A percentile compares a stretch with the other conserved stretches of the same genome.
These are phyloP conservation scores for Ceriagrion tenellum DNA, from an alignment of 2,888 invertebrate genomes.

Conservation along the genomic window DNA sequence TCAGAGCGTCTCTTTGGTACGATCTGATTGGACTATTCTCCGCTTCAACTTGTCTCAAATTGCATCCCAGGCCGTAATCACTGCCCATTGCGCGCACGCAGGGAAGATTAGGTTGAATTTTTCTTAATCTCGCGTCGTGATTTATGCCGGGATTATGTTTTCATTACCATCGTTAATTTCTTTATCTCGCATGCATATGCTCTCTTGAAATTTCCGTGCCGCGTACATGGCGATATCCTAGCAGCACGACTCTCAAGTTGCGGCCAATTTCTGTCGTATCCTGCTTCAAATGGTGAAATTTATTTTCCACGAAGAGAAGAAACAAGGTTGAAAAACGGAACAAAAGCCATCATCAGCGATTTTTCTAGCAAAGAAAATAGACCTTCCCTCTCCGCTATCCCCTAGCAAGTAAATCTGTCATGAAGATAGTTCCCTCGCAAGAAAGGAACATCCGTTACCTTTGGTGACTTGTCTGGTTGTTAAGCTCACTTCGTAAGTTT, in stretches of 20 bases:
- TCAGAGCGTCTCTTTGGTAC: background rate
- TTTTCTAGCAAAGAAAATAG: background rate
- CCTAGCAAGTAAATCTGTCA: background rate
- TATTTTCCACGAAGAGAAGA: background rate
- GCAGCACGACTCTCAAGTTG: background rate
- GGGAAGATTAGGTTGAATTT: background rate
- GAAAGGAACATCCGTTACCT: background rate
- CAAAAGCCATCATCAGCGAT: background rate
- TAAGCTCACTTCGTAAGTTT: background rate
- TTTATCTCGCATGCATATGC: background rate
- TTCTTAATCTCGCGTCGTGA: background rate
- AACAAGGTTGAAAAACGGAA: background rate
- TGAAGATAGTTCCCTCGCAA: background rate
- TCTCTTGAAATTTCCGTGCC: background rate
- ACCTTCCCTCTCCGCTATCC: background rate
- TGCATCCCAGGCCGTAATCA: background rate
- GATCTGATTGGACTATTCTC: background rate
- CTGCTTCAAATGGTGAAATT: background rate
- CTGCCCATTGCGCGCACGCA: background rate
- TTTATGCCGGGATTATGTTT: background rate
- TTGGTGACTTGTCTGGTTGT: background rate
- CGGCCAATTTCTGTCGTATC: background rate
- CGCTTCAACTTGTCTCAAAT: background rate
- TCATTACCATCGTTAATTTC: constrained; percentile 21
- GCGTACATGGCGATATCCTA: background rate